These are phyloP conservation scores for Julus scanicus DNA, from an alignment of 2,888 invertebrate species.

Conservation along the genomic window DNA sequence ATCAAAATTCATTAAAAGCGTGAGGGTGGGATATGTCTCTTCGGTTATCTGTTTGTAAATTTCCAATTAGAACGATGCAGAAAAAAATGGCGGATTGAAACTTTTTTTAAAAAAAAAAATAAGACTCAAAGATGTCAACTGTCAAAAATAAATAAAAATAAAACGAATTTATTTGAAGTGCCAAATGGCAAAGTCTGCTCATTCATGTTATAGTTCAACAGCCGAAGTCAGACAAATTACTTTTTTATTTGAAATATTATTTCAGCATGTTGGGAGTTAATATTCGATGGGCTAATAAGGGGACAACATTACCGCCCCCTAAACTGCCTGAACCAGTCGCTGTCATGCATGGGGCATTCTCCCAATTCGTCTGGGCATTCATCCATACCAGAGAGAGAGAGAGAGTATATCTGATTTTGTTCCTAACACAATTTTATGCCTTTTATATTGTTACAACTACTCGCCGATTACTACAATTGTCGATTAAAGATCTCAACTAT, in stretches of 20 bases:
- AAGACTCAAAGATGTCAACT: conserved; percentile 3
- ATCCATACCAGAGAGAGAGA: background rate
- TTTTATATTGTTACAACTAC: background rate
- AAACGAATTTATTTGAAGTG: conserved; percentile 30
- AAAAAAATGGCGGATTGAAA: background rate
- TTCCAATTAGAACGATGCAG: background rate
- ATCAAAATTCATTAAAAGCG: too few relatives aligned
- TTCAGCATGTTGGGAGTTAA: background rate
- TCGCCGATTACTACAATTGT: background rate
- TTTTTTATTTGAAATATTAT: background rate
- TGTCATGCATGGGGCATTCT: background rate
- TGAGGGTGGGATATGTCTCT: too few relatives aligned
- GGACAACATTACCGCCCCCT: background rate
- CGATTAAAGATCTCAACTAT: too few relatives aligned
- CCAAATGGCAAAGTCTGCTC: conserved; percentile 14
- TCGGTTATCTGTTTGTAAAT: background rate
- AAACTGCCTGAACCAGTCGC: conserved; percentile 5
- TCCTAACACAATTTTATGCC: background rate
- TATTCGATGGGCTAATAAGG: background rate
- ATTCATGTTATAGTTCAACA: background rate
- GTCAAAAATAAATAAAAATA: conserved; percentile 29
- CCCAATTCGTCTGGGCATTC: conserved; percentile 29
- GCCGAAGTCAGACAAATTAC: background rate
- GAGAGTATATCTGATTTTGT: background rate
- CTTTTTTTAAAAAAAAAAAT: background rate